These are phyloP conservation scores for Melanotaenia pygmaea DNA, from an alignment of 2,797 vertebrate genomes.

Conservation along the genomic window DNA sequence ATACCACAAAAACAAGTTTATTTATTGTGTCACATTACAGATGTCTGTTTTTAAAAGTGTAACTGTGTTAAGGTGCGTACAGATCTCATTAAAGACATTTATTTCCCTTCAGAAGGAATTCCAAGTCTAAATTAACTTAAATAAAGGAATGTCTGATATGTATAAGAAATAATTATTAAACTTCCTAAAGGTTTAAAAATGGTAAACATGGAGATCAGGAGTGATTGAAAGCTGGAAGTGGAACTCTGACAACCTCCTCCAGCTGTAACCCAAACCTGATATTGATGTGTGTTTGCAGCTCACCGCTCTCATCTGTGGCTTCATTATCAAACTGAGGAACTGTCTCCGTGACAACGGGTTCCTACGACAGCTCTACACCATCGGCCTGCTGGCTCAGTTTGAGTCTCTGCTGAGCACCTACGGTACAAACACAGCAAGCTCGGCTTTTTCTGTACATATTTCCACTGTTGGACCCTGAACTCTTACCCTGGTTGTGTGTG, in stretches of 20 bases:
- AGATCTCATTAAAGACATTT: too few species aligned
- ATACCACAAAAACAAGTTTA: too few species aligned
- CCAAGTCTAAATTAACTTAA: too few species aligned
- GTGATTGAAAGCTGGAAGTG: not conserved
- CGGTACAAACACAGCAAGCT: slow-evolving; percentile 74
- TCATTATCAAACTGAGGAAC: slow-evolving; percentile 96
- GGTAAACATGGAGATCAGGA: not conserved
- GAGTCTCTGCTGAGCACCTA: slow-evolving; percentile 98
- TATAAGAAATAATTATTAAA: too few species aligned
- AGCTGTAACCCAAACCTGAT: not conserved
- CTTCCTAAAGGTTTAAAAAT: not conserved
- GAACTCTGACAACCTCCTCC: not conserved
- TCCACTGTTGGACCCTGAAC: not conserved
- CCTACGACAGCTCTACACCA: slow-evolving; percentile 95
- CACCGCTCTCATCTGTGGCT: slow-evolving; percentile 94
- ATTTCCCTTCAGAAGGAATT: too few species aligned
- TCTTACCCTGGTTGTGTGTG: not conserved
- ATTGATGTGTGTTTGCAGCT: slow-evolving; percentile 79
- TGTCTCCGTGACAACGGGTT: slow-evolving; percentile 94
- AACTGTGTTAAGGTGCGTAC: too few species aligned
- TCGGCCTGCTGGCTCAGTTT: slow-evolving; percentile 95
- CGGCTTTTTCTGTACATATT: not conserved
- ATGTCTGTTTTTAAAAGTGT: too few species aligned
- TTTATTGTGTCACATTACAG: too few species aligned
- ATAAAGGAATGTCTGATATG: too few species aligned